These are phyloP conservation scores for Misgurnus anguillicaudatus DNA, from an alignment of 2,113 vertebrate genomes.

Conservation along the genomic window DNA sequence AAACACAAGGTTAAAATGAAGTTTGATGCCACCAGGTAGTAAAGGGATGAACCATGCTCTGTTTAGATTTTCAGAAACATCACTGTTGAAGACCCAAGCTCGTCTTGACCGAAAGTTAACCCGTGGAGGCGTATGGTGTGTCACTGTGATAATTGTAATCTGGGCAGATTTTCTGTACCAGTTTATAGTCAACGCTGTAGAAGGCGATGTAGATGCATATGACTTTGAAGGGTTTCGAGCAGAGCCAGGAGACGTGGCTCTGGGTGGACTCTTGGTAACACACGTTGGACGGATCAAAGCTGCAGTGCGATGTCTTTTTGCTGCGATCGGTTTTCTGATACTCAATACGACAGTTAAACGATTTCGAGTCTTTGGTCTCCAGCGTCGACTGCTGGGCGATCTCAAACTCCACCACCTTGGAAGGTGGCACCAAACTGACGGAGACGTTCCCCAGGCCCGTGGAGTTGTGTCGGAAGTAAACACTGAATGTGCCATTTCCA, in stretches of 20 bases:
- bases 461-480: conserved; percentile 98
- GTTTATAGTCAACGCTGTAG: conserved; percentile 99
- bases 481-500: conserved; percentile 97
- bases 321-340: conserved; percentile 98
- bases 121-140: conserved; percentile 93
- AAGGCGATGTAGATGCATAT: conserved; percentile 99
- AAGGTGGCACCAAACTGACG: conserved; percentile 95
- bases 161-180: conserved; percentile 98
- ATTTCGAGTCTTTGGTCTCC: conserved; percentile 97
- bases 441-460: conserved; percentile 96
- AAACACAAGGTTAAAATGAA: conserved; percentile 61
- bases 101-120: conserved; percentile 71
- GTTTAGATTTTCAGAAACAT: neutral
- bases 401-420: conserved; percentile 97
- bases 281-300: conserved; percentile 89
- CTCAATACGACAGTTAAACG: conserved; percentile 98
- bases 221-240: conserved; percentile 98
- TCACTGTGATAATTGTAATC: conserved; percentile 99
- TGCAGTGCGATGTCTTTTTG: conserved; percentile 95
- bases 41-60: conserved; percentile 42
- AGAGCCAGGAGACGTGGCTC: conserved; percentile 98
- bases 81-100: neutral
- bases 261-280: conserved; percentile 99
- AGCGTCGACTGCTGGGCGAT: conserved; percentile 88
- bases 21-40: conserved; percentile 43